Base-by-base conservation (phyloP, 1,140 invertebrate species). In the Conus ventricosus region DNA sequence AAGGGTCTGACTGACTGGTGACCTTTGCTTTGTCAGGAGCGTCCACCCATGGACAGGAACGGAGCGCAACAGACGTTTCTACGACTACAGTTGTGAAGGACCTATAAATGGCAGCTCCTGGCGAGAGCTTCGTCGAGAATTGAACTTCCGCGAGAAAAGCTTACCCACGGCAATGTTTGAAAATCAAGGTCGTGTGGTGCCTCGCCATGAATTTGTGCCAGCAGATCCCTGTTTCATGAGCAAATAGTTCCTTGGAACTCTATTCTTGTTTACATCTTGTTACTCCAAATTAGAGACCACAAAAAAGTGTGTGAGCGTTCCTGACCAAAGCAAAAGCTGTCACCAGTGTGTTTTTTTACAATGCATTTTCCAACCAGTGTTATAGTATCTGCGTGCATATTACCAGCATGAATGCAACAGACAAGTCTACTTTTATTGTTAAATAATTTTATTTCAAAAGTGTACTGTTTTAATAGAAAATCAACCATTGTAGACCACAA, bases 81-180 rank as follows among this genome's bases (percentile, higher is more conserved):
- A 92, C 88, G 93, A 94, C 84, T 92, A 92, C 87, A 94, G 93
- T 90, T 90, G 93, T 63, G 89, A 92, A 83, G 93, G 93, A 60
- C 93, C 93, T 27, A 55, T 93, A 20, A 85, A 91, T 71, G 90
- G 54, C 57, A 4, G 25, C 15, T 78, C 89, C 23, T 90, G 89
- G 90, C 80, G 82, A 60, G 60, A 51, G 23, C 86, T 91, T 25
- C 63, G 85, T 67, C 84, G 84, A 85, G 90, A 90, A 82, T 27
- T 90, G 76, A 88, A 89, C 51, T 86, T 57, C 57, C 76, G 84
- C 39, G 87, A 89, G 75, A 78, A 60, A 51, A 53, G 67, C 67
- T 71, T 89, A 27, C 67, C 81, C 75, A 55, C 85, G 15, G 78
- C 54, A 53, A 51, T 83, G 15, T 88, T 80, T 84, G 55, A 81